Percentiles rank a stretch among this genome's conserved stretches.
Evolutionary conservation across 2,113 vertebrate genomes (phyloP).

Genomic region (Sterrhoptilus dennistouni): DNA sequence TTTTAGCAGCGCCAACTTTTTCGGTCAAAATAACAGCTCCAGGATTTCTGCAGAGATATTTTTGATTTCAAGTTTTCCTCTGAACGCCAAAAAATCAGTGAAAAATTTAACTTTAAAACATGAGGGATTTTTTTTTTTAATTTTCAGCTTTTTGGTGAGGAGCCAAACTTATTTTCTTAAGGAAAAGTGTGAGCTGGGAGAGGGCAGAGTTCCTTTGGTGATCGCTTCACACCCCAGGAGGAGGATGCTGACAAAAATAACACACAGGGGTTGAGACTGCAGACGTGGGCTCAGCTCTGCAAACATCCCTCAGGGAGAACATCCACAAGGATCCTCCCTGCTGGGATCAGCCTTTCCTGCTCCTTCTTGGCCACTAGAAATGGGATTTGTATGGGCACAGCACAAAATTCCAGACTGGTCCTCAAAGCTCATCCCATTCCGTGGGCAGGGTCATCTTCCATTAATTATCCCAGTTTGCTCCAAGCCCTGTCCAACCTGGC

Average conservation of each 20-base stretch:
- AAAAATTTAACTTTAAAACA: neutral
- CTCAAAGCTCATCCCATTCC: neutral
- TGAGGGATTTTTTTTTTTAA: accelerated
- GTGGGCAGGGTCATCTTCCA: neutral
- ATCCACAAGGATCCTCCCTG: neutral
- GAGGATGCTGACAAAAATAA: neutral
- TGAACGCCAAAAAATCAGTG: accelerated
- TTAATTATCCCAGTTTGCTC: neutral
- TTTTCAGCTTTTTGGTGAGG: neutral
- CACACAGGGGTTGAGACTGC: neutral
- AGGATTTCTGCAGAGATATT: neutral
- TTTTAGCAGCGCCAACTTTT: neutral
- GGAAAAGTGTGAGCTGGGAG: neutral
- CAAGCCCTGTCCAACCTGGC: neutral
- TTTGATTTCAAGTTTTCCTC: neutral
- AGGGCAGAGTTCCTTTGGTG: neutral
- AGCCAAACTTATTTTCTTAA: neutral
- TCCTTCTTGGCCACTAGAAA: neutral
- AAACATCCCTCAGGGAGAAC: neutral
- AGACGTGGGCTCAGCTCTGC: neutral
- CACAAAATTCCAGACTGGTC: neutral
- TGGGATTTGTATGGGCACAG: neutral
- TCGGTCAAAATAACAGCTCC: neutral
- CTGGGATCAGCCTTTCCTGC: neutral
- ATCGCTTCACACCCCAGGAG: neutral